Conservation (phyloP, 2,113 vertebrate species). For the Mesoclemmys tuberculata region DNA sequence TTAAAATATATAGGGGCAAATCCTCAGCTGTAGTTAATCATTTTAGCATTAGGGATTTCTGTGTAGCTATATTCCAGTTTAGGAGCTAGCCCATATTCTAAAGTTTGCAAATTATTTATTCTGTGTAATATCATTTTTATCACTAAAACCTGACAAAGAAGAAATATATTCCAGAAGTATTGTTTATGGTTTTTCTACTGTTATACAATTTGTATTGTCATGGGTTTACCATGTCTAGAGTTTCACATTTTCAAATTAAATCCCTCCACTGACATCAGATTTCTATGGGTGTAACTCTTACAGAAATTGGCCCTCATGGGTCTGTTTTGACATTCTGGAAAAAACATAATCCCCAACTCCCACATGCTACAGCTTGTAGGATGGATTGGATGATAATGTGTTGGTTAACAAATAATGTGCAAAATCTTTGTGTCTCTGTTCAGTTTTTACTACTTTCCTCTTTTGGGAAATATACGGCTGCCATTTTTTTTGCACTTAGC, state of each 20-base stretch:
- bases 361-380: background rate
- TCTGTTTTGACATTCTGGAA: background rate
- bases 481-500: background rate
- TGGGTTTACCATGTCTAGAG: background rate
- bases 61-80: background rate
- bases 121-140: background rate
- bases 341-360: background rate
- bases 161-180: background rate
- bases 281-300: background rate
- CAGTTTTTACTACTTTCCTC: background rate
- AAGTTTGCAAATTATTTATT: background rate
- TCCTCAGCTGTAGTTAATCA: background rate
- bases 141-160: fast-evolving
- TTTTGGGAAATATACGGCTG: background rate
- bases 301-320: background rate
- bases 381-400: background rate
- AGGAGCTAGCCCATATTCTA: background rate
- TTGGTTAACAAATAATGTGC: background rate
- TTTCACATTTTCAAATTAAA: background rate
- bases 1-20: background rate
- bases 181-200: background rate
- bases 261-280: background rate
- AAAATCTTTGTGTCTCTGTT: background rate
- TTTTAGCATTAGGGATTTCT: background rate
- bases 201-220: background rate